These are phyloP conservation scores for Euzetes globulus DNA, from an alignment of 2,888 invertebrate species.

Conservation along the genomic window DNA sequence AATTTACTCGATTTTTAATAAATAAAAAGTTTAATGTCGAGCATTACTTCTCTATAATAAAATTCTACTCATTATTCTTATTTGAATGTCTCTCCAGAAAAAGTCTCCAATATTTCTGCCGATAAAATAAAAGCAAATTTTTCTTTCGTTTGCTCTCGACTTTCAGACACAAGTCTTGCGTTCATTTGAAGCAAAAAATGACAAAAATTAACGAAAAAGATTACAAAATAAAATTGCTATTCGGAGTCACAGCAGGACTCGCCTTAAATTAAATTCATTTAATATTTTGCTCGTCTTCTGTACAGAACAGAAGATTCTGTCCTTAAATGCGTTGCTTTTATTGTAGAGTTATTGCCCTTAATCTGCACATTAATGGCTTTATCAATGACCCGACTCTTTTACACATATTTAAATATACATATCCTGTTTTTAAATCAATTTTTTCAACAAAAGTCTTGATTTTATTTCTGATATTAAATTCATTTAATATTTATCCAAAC, in stretches of 20 bases:
- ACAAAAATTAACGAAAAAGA: slow-evolving; percentile 9
- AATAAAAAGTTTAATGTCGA: too few species aligned
- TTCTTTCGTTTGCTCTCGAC: neutral
- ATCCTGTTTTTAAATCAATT: slow-evolving; percentile 16
- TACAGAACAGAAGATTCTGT: neutral
- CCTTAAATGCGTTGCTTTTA: slow-evolving; percentile 13
- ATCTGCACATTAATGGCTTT: slow-evolving; percentile 24
- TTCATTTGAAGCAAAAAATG: neutral
- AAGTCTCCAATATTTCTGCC: neutral
- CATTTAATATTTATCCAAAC: neutral
- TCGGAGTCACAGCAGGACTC: slow-evolving; percentile 13
- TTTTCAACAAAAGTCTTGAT: neutral
- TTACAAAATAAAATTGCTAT: neutral
- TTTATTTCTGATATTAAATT: neutral
- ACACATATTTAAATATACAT: slow-evolving; percentile 7
- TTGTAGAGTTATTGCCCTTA: slow-evolving; percentile 26
- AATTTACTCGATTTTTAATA: too few species aligned
- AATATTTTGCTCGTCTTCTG: neutral
- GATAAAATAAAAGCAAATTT: neutral
- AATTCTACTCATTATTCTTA: neutral
- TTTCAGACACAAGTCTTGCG: neutral
- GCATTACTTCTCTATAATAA: neutral
- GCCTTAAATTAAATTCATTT: slow-evolving; percentile 1
- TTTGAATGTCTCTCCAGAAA: neutral
- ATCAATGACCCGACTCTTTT: slow-evolving; percentile 24